Base-by-base conservation (phyloP, 2,888 invertebrate species). In the Labia minor region DNA sequence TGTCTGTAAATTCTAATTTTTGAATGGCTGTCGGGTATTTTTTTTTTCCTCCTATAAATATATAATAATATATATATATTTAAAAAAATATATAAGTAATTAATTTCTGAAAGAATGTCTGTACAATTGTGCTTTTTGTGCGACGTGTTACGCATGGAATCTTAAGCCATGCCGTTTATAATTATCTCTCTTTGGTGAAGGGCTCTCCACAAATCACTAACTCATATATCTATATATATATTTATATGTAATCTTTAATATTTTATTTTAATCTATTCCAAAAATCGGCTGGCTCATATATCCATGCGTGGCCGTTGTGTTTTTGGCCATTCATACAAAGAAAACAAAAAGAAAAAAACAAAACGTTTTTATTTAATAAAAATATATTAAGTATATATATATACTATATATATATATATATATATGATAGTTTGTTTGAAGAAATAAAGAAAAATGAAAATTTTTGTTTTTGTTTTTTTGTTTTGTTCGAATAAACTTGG, bases 1-100 rank as follows among this genome's bases (percentile, higher is more conserved):
- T 67, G 62, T 68, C 21, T 49, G 26, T 65, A 63, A 19, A 37
- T 68, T 66, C 67, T 49, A 67, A 69, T 63, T 69, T n/a, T 49
- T 49, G 49, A 49, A 49, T 49, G 49, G 49, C 49, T 49, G 49
- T 49, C 16, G 49, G 49, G n/a, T 49, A 8, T 49, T 49, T 14
- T 16, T 49, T 49, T 16, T 3, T 16, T n/a, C 49, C 49, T n/a
- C n/a, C n/a, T n/a, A 16, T n/a, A 14, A 49, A 49, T 49, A n/a
- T 49, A 26, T 6, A 26, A 26, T n/a, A n/a, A n/a, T n/a, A n/a
- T n/a, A n/a, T n/a, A n/a, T n/a, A n/a, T n/a, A n/a, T n/a, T n/a
- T n/a, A n/a, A n/a, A n/a, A n/a, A n/a, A n/a, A n/a, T n/a, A n/a
- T 26, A 6, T 8, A 26, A 26, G 3, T 26, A 26, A 26, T 6